These are phyloP conservation scores for Pseudorhombus dupliciocellatus DNA, from an alignment of 2,113 vertebrate species.

Conservation along the genomic window DNA sequence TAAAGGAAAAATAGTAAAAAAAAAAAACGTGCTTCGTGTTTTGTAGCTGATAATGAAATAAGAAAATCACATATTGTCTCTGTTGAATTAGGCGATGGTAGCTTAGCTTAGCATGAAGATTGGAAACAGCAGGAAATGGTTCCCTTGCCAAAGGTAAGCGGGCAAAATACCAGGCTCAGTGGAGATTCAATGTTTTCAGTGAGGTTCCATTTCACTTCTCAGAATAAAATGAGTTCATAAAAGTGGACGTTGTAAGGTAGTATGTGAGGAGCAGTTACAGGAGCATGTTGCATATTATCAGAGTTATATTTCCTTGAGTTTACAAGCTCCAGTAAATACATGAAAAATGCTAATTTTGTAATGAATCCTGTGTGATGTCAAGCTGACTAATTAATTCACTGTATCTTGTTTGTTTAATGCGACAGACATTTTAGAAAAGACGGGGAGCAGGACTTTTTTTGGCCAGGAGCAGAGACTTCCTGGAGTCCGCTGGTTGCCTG, in stretches of 20 bases:
- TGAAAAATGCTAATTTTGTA: not conserved
- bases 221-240: not conserved
- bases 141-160: not conserved
- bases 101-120: not conserved
- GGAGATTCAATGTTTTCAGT: not conserved
- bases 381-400: not conserved
- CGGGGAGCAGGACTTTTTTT: not conserved
- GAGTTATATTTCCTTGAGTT: not conserved
- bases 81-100: not conserved
- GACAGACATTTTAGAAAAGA: not conserved
- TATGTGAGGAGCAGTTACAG: not conserved
- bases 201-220: not conserved
- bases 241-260: not conserved
- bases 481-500: constrained; percentile 7
- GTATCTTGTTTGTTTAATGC: not conserved
- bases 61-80: not conserved
- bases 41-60: not conserved
- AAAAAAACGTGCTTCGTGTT: not conserved
- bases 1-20: not conserved
- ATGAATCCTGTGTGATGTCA: not conserved
- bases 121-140: not conserved
- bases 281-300: not conserved
- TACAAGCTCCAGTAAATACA: not conserved
- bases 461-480: not conserved
- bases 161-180: not conserved